Conservation (phyloP, 2,113 vertebrate species). For the Charina bottae region DNA sequence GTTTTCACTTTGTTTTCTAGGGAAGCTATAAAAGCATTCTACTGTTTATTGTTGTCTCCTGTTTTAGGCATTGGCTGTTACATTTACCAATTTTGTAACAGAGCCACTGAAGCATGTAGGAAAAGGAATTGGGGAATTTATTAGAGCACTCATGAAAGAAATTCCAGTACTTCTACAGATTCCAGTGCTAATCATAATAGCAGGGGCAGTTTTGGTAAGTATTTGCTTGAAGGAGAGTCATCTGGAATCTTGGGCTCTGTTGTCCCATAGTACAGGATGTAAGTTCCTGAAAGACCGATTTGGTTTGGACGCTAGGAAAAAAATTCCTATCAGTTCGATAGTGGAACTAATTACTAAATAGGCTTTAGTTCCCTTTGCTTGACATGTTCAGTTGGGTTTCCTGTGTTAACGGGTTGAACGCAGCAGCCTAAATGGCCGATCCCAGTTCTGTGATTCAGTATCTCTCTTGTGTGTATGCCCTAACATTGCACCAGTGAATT, state of each 20-base stretch:
- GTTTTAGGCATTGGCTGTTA: conserved; percentile 83
- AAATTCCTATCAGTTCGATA: background rate
- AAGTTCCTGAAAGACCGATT: background rate
- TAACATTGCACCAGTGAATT: background rate
- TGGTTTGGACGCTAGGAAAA: background rate
- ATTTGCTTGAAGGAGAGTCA: background rate
- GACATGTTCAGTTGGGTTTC: background rate
- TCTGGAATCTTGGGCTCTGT: background rate
- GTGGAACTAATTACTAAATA: background rate
- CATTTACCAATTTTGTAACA: conserved; percentile 88
- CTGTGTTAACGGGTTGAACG: background rate
- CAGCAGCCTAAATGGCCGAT: background rate
- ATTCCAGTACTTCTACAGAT: conserved; percentile 86
- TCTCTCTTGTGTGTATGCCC: background rate
- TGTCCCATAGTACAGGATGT: background rate
- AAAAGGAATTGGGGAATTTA: conserved; percentile 88
- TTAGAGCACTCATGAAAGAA: conserved; percentile 88
- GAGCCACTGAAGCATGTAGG: conserved; percentile 92
- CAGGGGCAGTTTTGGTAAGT: conserved; percentile 75
- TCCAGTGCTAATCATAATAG: conserved; percentile 82
- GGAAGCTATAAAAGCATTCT: accelerated
- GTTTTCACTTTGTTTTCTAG: accelerated
- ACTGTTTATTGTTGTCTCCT: background rate
- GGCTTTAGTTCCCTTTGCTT: background rate
- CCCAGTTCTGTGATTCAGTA: background rate